Conservation (phyloP, 2,888 invertebrate species). For the Phortica magna region DNA sequence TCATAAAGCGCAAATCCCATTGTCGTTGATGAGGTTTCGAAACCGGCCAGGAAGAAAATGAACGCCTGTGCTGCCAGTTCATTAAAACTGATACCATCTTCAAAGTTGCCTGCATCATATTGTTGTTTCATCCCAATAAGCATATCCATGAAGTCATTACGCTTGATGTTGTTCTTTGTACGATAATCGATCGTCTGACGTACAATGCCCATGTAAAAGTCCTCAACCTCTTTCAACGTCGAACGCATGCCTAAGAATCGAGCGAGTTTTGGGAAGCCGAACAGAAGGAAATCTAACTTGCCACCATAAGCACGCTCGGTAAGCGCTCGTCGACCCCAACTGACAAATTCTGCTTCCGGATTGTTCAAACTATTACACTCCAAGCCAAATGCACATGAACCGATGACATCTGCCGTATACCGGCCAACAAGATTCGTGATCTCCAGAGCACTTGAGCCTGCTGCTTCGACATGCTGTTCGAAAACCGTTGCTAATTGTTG, state of each 20-base stretch:
- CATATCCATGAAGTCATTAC: constrained; percentile 79
- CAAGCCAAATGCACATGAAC: constrained; percentile 79
- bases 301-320: constrained; percentile 51
- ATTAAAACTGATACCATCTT: constrained; percentile 70
- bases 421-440: constrained; percentile 77
- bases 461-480: constrained; percentile 19
- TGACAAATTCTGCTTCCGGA: constrained; percentile 70
- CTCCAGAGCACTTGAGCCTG: constrained; percentile 63
- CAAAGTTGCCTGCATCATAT: constrained; percentile 49
- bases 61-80: constrained; percentile 80
- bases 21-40: constrained; percentile 79
- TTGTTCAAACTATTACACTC: constrained; percentile 78
- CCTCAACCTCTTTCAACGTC: constrained; percentile 56
- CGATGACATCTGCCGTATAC: constrained; percentile 80
- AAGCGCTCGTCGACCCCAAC: constrained; percentile 44
- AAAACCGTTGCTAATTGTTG: constrained; percentile 41
- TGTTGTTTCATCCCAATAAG: constrained; percentile 72
- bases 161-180: constrained; percentile 67
- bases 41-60: constrained; percentile 80
- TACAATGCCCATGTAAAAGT: constrained; percentile 76
- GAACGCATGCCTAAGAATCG: constrained; percentile 57
- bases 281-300: constrained; percentile 54
- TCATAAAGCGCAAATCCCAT: constrained; percentile 79
- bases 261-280: constrained; percentile 57
- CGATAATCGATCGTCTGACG: constrained; percentile 76